These are phyloP conservation scores for Calephelis nemesis DNA, from an alignment of 1,140 invertebrate genomes.

Conservation along the genomic window DNA sequence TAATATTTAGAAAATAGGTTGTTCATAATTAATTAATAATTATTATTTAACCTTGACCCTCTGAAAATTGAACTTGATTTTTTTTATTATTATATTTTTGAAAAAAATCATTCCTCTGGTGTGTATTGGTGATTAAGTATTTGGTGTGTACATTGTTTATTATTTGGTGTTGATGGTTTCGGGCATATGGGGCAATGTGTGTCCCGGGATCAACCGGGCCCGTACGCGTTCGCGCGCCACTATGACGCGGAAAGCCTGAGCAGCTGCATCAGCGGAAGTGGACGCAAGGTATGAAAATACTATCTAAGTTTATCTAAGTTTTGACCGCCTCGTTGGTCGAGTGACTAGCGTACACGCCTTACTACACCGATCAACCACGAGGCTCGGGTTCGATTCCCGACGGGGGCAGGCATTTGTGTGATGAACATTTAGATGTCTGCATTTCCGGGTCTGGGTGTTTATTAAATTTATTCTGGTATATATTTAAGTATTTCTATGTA, in stretches of 20 bases:
- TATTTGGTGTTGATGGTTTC: conserved; percentile 47
- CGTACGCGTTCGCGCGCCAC: conserved; percentile 62
- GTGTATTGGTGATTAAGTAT: background rate
- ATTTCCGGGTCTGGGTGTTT: too few relatives aligned
- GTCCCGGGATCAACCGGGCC: conserved; percentile 71
- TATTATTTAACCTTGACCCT: background rate
- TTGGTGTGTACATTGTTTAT: conserved; percentile 37
- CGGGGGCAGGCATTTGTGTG: too few relatives aligned
- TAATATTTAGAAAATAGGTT: background rate
- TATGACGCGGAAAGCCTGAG: conserved; percentile 67
- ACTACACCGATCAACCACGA: too few relatives aligned
- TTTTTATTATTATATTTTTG: too few relatives aligned
- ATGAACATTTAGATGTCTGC: too few relatives aligned
- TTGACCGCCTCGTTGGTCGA: too few relatives aligned
- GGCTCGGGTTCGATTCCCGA: too few relatives aligned
- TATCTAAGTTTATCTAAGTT: background rate
- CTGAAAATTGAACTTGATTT: background rate
- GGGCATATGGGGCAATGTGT: conserved; percentile 76
- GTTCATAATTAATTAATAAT: background rate
- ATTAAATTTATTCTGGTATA: too few relatives aligned
- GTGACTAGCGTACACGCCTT: too few relatives aligned
- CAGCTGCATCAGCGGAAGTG: conserved; percentile 52
- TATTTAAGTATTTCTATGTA: too few relatives aligned
- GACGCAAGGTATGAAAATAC: conserved; percentile 46
- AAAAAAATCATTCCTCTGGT: background rate